Conservation (phyloP, 2,888 invertebrate genomes). For the Brachylomia viminalis region DNA sequence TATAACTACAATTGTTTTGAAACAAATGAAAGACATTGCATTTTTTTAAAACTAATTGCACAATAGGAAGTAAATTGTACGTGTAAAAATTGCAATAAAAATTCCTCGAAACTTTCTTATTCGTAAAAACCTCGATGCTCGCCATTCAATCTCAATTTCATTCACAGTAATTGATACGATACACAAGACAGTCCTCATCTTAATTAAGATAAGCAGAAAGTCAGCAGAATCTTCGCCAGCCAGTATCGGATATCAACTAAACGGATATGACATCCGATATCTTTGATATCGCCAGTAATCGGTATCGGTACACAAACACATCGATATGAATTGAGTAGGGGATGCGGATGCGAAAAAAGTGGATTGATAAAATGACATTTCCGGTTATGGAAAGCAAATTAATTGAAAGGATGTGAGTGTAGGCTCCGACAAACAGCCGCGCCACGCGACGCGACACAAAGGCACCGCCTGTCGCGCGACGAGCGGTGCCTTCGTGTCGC, state of each 20-base stretch:
- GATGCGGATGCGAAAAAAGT: conserved; percentile 76
- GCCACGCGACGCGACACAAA: no score
- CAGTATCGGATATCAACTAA: conserved; percentile 70
- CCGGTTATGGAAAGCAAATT: conserved; percentile 67
- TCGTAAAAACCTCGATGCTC: neutral
- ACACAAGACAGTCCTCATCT: conserved; percentile 36
- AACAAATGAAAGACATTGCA: neutral
- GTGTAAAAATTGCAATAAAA: conserved; percentile 15
- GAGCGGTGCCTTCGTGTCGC: no score
- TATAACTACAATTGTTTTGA: neutral
- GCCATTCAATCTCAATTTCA: conserved; percentile 36
- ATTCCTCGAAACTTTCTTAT: conserved; percentile 29
- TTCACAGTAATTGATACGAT: conserved; percentile 47
- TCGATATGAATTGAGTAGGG: conserved; percentile 58
- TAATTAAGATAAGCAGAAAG: conserved; percentile 25
- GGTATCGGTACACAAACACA: conserved; percentile 41
- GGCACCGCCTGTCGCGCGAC: no score
- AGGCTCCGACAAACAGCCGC: no score
- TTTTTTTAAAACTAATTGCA: neutral
- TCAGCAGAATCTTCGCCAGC: conserved; percentile 53
- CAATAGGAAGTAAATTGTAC: neutral
- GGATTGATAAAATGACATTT: conserved; percentile 74
- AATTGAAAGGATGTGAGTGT: conserved; percentile 51
- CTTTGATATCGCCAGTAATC: conserved; percentile 59
- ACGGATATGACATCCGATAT: conserved; percentile 79